These are phyloP conservation scores for Pangasius sanitwongsei DNA, from an alignment of 2,797 vertebrate genomes.

Conservation along the genomic window DNA sequence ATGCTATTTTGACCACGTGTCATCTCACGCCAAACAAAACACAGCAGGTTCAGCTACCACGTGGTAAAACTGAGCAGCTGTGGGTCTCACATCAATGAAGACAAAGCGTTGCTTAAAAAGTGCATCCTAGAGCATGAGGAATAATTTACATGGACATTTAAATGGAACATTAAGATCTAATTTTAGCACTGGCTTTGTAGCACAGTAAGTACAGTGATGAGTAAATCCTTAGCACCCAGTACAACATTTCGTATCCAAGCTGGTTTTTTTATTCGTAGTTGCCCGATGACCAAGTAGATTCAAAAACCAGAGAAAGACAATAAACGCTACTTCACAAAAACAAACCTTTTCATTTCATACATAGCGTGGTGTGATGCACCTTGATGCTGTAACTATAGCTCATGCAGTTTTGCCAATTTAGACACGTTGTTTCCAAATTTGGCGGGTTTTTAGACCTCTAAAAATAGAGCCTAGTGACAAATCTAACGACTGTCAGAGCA, in stretches of 20 bases:
- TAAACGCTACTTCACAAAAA: background rate
- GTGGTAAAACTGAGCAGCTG: background rate
- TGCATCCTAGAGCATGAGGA: background rate
- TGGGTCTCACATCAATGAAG: background rate
- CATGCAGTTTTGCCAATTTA: background rate
- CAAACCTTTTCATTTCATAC: background rate
- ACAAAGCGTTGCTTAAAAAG: background rate
- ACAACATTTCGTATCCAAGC: background rate
- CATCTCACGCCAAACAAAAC: background rate
- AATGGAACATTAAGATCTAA: background rate
- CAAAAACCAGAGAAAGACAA: background rate
- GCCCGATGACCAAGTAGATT: background rate
- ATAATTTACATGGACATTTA: background rate
- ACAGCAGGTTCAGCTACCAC: background rate
- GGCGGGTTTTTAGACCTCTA: background rate
- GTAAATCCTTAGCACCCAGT: background rate
- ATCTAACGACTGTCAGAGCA: background rate
- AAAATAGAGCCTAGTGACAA: too few relatives aligned
- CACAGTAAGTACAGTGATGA: background rate
- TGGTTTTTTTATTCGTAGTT: background rate
- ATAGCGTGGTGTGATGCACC: background rate
- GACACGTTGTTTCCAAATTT: background rate
- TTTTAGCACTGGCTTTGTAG: background rate
- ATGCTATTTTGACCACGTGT: background rate
- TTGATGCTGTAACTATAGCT: background rate